Evolutionary conservation across 2,888 invertebrate species (phyloP).

Genomic region (Noctua janthina): DNA sequence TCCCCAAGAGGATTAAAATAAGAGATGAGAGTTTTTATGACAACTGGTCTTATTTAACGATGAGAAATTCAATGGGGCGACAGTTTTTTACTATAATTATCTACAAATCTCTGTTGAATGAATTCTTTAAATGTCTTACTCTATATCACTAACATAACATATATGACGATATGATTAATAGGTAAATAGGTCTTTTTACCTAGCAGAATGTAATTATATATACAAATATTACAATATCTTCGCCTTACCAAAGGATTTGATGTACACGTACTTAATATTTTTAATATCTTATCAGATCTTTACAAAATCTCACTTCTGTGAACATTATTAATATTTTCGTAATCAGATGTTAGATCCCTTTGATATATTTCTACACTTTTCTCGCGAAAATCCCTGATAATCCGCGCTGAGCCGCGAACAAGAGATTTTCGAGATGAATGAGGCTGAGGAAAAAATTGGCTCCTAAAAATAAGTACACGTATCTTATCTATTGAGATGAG

Average conservation of each 20-base stretch:
- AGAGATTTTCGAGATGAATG: slow-evolving; percentile 41
- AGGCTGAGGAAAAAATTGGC: slow-evolving; percentile 36
- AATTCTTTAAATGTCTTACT: background rate
- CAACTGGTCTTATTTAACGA: background rate
- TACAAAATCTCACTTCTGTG: background rate
- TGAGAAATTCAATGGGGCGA: background rate
- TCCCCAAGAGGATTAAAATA: background rate
- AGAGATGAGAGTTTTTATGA: background rate
- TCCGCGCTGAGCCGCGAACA: slow-evolving; percentile 33
- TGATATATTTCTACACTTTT: slow-evolving; percentile 37
- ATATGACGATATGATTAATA: background rate
- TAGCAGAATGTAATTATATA: background rate
- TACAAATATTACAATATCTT: background rate
- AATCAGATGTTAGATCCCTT: slow-evolving; percentile 33
- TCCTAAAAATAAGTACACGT: slow-evolving; percentile 39
- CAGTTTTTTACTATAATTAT: background rate
- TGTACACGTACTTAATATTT: background rate
- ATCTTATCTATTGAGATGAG: slow-evolving; percentile 8
- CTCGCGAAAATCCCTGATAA: slow-evolving; percentile 35
- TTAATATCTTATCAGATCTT: slow-evolving; percentile 11
- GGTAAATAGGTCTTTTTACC: background rate
- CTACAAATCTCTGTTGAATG: background rate
- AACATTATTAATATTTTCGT: slow-evolving; percentile 24
- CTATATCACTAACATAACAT: background rate
- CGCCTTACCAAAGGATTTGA: slow-evolving; percentile 4